Evolutionary conservation across 1,140 invertebrate species (phyloP), one percentile per base, ranked within the genome.

Genomic region (Pseudoatta argentina): DNA sequence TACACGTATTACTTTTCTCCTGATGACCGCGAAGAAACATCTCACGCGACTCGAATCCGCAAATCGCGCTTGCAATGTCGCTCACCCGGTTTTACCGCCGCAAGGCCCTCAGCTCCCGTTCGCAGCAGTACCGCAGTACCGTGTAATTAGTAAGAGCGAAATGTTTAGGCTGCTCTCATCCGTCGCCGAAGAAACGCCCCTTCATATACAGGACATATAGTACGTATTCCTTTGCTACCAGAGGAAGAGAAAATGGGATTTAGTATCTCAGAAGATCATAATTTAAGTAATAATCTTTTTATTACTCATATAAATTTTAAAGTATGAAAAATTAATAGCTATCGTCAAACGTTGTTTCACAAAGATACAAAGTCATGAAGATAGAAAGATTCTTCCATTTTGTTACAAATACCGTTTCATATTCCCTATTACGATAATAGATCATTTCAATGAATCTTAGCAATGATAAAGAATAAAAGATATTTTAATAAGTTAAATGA

Each of bases 61-160:
- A 83, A 76, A 89, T 78, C 87, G 85, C 59, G 77, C 86, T 89
- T 76, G 77, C 69, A 78, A 83, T 81, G 77, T 89, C 88, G 86
- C 88, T 89, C 88, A 85, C 66, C 72, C 88, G 69, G 85, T 24
- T 83, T 75, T 63, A 51, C 73, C 57, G 76, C 83, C 78, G 79
- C 89, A 72, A 91, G 89, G 83, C 82, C 86, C 57, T 73, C 89
- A 59, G 87, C 89, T 91, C 85, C 89, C 77, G 87, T 88, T 91
- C 81, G 76, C 48, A 73, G 75, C 55, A 71, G 55, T 76, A 55
- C 53, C 86, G 51, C 63, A 48, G 88, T 67, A 88, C 78, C 64
- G 59, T 91, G 59, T 88, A 91, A 91, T 91, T 91, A 91, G 66
- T 83, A 89, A 85, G 69, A 86, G 83, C 88, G 89, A 91, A 91